phyloP scores from a whole-genome alignment of 1,140 invertebrate genomes.

The Scaptomyza pallida region DNA sequence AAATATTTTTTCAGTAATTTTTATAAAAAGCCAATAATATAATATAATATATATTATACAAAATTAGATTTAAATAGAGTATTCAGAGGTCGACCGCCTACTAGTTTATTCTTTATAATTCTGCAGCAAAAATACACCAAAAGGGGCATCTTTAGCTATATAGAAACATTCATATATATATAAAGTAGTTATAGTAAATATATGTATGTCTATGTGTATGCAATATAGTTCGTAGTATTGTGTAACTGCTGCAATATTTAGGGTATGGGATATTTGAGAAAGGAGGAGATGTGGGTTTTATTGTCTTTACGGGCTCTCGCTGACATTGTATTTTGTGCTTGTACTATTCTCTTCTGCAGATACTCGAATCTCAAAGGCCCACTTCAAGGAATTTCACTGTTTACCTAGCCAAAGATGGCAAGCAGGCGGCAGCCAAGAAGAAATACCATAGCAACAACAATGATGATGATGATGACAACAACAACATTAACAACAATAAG shows the following conservation, averaged over 20 bases:
- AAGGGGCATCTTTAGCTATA: not conserved
- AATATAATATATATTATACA: no score
- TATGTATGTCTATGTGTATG: not conserved
- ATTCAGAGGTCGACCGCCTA: not conserved
- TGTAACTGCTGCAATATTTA: slow-evolving; percentile 21
- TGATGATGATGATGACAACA: slow-evolving; percentile 29
- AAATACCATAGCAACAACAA: slow-evolving; percentile 41
- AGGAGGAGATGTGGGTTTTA: slow-evolving; percentile 20
- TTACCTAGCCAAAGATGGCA: slow-evolving; percentile 58
- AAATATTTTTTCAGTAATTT: no score
- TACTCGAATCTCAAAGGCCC: slow-evolving; percentile 78
- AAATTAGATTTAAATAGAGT: not conserved
- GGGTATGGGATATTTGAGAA: not conserved
- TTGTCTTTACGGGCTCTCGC: slow-evolving; percentile 25
- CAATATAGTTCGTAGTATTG: no score
- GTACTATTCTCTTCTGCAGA: slow-evolving; percentile 51
- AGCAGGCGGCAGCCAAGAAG: slow-evolving; percentile 43
- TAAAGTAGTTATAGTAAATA: not conserved
- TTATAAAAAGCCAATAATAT: no score
- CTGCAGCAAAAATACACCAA: slow-evolving; percentile 1
- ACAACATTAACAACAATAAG: slow-evolving; percentile 47
- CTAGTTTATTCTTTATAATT: no score
- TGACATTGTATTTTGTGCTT: slow-evolving; percentile 31
- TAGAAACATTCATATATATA: not conserved
- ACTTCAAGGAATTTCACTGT: slow-evolving; percentile 65